These are phyloP conservation scores for Calameuta pallipes DNA, from an alignment of 2,888 invertebrate genomes.

Conservation along the genomic window DNA sequence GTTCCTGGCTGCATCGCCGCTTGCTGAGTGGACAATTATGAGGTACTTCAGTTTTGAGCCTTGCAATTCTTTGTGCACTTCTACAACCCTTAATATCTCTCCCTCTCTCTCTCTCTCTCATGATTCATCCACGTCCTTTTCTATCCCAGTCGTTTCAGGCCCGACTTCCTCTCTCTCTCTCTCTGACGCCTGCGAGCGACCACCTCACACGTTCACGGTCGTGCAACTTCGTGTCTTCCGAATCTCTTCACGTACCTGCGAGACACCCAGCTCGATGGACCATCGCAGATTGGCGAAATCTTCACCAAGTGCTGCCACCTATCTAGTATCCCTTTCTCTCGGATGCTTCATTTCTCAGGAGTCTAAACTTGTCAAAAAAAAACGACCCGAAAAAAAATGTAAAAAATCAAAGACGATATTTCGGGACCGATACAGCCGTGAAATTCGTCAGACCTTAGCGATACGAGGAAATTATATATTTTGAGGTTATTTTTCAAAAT, in stretches of 20 bases:
- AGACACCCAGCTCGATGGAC: no score
- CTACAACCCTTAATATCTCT: slow-evolving; percentile 4
- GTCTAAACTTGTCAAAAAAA: no score
- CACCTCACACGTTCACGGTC: no score
- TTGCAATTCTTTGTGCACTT: slow-evolving; percentile 1
- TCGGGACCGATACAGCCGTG: no score
- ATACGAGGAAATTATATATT: background rate
- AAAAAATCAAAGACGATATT: no score
- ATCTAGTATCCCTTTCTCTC: no score
- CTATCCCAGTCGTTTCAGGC: background rate
- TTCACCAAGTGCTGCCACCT: no score
- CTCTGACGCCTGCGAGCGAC: background rate
- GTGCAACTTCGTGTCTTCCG: no score
- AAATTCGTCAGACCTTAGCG: background rate
- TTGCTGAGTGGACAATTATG: slow-evolving; percentile 5
- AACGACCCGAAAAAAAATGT: no score
- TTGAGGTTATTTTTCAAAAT: background rate
- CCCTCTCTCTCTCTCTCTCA: slow-evolving; percentile 16
- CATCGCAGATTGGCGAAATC: no score
- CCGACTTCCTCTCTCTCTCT: background rate
- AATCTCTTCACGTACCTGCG: no score
- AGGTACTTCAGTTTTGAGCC: background rate
- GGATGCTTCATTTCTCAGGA: no score
- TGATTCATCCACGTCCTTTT: slow-evolving; percentile 1
- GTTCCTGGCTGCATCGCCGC: background rate